Evolutionary conservation across 2,113 vertebrate species (phyloP).

Genomic region (Eretmochelys imbricata): DNA sequence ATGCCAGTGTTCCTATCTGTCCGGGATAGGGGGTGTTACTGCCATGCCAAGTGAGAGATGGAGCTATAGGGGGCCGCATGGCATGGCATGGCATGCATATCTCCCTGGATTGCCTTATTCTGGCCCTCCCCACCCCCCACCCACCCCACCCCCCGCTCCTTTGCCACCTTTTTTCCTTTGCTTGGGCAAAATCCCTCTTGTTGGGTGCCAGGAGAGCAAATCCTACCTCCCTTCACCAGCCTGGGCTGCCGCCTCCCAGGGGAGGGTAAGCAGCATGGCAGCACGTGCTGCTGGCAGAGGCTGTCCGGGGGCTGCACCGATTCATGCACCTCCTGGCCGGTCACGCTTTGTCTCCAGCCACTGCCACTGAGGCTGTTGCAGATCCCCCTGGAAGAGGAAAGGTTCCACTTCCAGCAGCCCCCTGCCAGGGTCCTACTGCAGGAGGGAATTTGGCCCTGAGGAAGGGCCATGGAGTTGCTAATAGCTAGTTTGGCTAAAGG

Average conservation of each 20-base stretch:
- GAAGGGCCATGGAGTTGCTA: no score
- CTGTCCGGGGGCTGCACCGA: no score
- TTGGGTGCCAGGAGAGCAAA: not conserved
- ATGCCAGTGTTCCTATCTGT: not conserved
- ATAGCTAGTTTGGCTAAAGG: no score
- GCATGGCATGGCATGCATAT: not conserved
- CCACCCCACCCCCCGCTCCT: no score
- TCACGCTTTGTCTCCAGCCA: no score
- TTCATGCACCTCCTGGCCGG: no score
- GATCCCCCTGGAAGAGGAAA: not conserved
- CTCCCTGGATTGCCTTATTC: not conserved
- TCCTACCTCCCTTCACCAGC: not conserved
- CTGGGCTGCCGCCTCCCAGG: not conserved
- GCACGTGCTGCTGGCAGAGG: not conserved
- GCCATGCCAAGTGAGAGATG: no score
- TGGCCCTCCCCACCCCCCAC: not conserved
- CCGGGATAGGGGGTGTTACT: not conserved
- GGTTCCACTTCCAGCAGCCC: not conserved
- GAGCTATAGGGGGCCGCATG: no score
- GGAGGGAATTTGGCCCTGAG: not conserved
- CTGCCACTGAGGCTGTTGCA: not conserved
- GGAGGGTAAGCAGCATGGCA: not conserved
- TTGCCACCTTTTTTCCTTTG: not conserved
- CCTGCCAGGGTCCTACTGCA: not conserved
- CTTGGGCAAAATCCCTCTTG: not conserved